phyloP scores from a whole-genome alignment of 2,113 vertebrate genomes.

The Cichladusa arquata region DNA sequence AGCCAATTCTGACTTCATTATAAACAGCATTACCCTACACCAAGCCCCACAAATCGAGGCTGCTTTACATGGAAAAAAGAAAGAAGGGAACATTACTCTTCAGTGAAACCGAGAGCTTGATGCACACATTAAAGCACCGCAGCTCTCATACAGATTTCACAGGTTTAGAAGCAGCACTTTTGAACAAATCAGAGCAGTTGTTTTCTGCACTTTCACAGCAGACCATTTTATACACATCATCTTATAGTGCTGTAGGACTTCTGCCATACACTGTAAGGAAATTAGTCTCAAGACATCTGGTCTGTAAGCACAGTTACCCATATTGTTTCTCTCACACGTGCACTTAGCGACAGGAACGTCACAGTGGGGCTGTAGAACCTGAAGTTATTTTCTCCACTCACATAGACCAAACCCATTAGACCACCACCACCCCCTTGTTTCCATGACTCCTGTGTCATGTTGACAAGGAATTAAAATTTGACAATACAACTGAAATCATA shows the following conservation, averaged over 20 bases:
- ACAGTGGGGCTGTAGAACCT: neutral
- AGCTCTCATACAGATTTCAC: neutral
- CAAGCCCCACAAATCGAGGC: conserved; percentile 38
- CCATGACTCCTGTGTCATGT: neutral
- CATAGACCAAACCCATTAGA: neutral
- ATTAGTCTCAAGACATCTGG: neutral
- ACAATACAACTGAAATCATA: neutral
- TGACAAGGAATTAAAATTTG: neutral
- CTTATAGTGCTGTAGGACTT: neutral
- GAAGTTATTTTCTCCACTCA: neutral
- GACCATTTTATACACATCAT: neutral
- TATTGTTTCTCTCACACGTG: neutral
- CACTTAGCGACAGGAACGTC: neutral
- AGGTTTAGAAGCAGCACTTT: neutral
- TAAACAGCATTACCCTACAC: conserved; percentile 60
- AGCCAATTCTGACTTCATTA: conserved; percentile 65
- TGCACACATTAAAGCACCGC: neutral
- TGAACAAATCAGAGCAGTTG: neutral
- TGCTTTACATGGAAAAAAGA: conserved; percentile 17
- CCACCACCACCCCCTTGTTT: neutral
- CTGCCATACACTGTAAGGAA: neutral
- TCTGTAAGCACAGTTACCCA: neutral
- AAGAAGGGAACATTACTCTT: neutral
- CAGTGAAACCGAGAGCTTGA: neutral
- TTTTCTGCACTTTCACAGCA: neutral